Evolutionary conservation across 2,888 invertebrate genomes (phyloP).

Genomic region (Minunthozetes semirufus): DNA sequence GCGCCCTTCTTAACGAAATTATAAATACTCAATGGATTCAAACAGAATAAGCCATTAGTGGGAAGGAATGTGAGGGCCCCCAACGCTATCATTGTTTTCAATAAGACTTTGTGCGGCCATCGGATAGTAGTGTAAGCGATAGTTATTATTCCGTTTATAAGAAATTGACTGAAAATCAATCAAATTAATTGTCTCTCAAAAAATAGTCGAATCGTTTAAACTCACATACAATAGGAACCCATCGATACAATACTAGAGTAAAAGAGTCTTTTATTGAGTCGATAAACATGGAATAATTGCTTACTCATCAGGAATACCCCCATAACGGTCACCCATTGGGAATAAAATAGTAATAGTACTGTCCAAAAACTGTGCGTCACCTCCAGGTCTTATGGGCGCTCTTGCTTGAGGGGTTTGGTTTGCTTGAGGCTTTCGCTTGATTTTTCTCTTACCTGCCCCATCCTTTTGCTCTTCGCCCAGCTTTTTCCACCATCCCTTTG

Average conservation of each 20-base stretch:
- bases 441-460: too few species aligned
- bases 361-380: neutral
- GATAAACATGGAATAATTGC: neutral
- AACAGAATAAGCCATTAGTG: neutral
- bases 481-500: neutral
- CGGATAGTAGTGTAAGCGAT: neutral
- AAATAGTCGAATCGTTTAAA: neutral
- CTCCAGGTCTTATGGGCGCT: too few species aligned
- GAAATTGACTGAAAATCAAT: neutral
- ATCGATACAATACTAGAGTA: neutral
- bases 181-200: neutral
- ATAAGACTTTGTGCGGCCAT: constrained; percentile 4
- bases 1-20: neutral
- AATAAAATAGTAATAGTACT: neutral
- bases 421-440: too few species aligned
- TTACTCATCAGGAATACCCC: neutral
- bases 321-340: neutral
- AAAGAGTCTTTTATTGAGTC: neutral
- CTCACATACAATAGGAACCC: neutral
- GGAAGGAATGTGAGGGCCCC: neutral
- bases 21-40: neutral
- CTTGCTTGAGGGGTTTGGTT: too few species aligned
- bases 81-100: constrained; percentile 1
- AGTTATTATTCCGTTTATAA: neutral
- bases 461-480: neutral